phyloP scores from a whole-genome alignment of 2,888 invertebrate species.

The Lacanobia wlatinum region DNA sequence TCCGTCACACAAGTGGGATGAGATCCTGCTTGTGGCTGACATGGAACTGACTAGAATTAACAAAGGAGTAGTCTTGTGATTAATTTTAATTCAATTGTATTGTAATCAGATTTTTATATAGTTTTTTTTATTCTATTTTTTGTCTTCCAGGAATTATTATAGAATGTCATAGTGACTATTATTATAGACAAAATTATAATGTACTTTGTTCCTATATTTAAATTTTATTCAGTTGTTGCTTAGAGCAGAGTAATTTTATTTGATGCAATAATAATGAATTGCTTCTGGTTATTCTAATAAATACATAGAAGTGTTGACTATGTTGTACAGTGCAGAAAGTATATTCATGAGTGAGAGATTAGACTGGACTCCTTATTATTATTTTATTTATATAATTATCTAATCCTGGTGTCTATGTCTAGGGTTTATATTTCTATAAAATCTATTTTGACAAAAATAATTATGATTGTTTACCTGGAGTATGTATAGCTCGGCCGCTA shows the following conservation, averaged over 20 bases:
- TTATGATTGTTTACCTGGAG: conserved; percentile 57
- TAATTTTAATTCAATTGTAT: conserved; percentile 67
- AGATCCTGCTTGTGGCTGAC: conserved; percentile 90
- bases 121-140: conserved; percentile 72
- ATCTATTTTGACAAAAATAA: conserved; percentile 59
- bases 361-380: conserved; percentile 67
- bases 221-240: conserved; percentile 83
- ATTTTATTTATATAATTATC: conserved; percentile 58
- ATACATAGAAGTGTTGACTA: conserved; percentile 49
- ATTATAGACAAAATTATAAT: conserved; percentile 69
- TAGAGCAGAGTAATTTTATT: conserved; percentile 73
- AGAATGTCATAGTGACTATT: conserved; percentile 63
- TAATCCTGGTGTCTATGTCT: conserved; percentile 48
- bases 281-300: conserved; percentile 47
- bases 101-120: conserved; percentile 75
- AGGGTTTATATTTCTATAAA: conserved; percentile 46
- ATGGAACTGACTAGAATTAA: conserved; percentile 91
- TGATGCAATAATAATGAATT: conserved; percentile 60
- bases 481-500: conserved; percentile 48
- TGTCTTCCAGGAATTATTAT: conserved; percentile 83
- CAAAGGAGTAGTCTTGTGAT: conserved; percentile 85
- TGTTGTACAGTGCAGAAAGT: conserved; percentile 29
- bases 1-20: conserved; percentile 90
- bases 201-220: conserved; percentile 81
- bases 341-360: conserved; percentile 66